Base-by-base conservation (phyloP, 2,888 invertebrate genomes). In the Torymus texanus region DNA sequence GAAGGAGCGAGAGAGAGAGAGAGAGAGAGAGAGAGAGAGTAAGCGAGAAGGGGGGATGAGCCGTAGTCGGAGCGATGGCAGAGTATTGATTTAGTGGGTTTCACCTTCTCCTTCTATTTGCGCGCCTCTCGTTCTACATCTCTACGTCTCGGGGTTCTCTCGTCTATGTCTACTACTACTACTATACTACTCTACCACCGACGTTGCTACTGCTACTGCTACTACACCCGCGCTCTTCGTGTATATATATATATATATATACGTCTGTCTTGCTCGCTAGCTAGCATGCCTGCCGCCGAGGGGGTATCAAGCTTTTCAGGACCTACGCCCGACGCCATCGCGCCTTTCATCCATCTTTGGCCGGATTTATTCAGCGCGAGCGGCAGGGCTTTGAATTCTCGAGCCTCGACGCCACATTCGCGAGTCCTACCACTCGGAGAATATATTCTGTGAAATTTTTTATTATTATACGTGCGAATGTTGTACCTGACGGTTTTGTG, bases 1-100 rank as follows among this genome's bases (percentile, higher is more conserved):
- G 79, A 78, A 82, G 82, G 72, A 81, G 76, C 81, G 75, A 81
- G 75, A 81, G 75, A 81, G 72, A 79, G 66, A 78, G 80, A 58
- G 79, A 80, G 77, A 76, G 78, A n/a, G n/a, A 79, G 83, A 83
- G 82, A 79, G 81, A 81, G 79, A 68, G 80, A 83, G 79, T 2
- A 21, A 83, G 79, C 77, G 79, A 70, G 82, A 79, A 41, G 41
- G 41, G 83, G 83, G 82, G 85, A 82, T 81, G 83, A 76, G 89
- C 88, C 88, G 80, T 88, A 90, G 89, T 88, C 88, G 88, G 90
- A 90, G 90, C 90, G 90, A 91, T 91, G 90, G 89, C 90, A 90
- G 90, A 89, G 88, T 88, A 88, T 88, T 89, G 90, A 89, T 89
- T 90, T 89, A 90, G 90, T 90, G 88, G 89, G 88, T 88, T 88